Percentiles rank a stretch among this genome's conserved stretches.
These are phyloP conservation scores for Siniperca knerii DNA, from an alignment of 2,113 vertebrate species.

Conservation along the genomic window DNA sequence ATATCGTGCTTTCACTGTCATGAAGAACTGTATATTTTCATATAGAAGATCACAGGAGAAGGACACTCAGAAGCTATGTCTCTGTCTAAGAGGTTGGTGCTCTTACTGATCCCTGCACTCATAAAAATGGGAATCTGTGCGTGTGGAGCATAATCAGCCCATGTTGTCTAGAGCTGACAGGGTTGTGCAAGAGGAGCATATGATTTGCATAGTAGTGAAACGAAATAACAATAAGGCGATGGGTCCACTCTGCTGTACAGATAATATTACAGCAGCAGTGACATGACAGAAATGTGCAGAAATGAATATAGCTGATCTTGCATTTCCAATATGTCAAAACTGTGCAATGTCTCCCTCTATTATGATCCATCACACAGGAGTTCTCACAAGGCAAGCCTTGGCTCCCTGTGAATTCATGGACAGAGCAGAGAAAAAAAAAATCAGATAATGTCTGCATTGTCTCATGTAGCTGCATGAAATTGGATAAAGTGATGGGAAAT, in stretches of 20 bases:
- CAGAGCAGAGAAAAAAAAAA: not conserved
- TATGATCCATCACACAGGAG: constrained; percentile 43
- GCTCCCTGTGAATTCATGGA: constrained; percentile 20
- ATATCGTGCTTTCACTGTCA: constrained; percentile 19
- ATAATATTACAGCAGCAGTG: constrained; percentile 47
- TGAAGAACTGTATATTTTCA: constrained; percentile 31
- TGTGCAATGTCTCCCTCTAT: constrained; percentile 37
- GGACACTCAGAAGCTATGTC: constrained; percentile 17
- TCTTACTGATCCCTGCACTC: constrained; percentile 30
- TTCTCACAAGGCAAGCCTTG: constrained; percentile 1
- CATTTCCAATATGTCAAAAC: constrained; percentile 68
- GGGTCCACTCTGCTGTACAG: constrained; percentile 16
- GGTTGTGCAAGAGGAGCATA: constrained; percentile 22
- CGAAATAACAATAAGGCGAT: constrained; percentile 47
- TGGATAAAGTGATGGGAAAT: constrained; percentile 62
- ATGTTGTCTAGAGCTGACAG: not conserved
- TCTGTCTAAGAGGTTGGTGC: constrained; percentile 4
- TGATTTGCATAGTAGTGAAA: constrained; percentile 49
- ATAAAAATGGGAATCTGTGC: constrained; percentile 10
- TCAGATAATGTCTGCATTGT: constrained; percentile 47
- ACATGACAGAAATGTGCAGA: constrained; percentile 66
- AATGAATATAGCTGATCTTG: constrained; percentile 69
- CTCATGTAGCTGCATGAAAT: constrained; percentile 61
- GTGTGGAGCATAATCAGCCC: not conserved
- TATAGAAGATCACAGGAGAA: constrained; percentile 33